phyloP scores from a whole-genome alignment of 2,113 vertebrate species.

The Nasalis larvatus region DNA sequence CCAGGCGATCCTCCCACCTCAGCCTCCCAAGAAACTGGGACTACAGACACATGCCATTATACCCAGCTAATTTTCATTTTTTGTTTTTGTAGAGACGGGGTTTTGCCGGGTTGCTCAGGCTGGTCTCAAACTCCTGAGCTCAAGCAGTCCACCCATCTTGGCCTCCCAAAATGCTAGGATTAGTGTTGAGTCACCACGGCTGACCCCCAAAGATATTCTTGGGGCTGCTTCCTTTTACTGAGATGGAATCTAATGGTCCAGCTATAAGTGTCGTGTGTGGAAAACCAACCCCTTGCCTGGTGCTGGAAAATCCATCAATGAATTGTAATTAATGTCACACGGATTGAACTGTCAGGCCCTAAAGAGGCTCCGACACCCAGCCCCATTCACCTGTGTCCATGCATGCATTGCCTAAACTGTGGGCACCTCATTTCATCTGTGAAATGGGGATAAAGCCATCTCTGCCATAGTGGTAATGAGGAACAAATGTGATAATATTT shows the following conservation, averaged over 20 bases:
- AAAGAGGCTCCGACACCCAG: neutral
- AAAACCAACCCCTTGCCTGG: neutral
- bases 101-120: too few species aligned
- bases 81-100: too few species aligned
- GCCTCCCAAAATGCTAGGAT: too few species aligned
- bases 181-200: too few species aligned
- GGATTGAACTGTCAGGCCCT: neutral
- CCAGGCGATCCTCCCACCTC: too few species aligned
- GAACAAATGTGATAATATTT: neutral
- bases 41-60: too few species aligned
- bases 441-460: neutral
- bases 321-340: neutral
- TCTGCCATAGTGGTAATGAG: too few species aligned
- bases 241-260: neutral
- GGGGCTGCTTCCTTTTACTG: neutral
- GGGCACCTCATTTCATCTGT: neutral
- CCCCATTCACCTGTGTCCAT: rapidly evolving
- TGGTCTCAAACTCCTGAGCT: too few species aligned
- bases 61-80: too few species aligned
- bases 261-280: neutral
- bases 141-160: too few species aligned
- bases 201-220: neutral
- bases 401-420: neutral
- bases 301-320: neutral
- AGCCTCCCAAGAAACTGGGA: too few species aligned